phyloP scores from a whole-genome alignment of 2,888 invertebrate genomes.

The Drosophila nigricruria region DNA sequence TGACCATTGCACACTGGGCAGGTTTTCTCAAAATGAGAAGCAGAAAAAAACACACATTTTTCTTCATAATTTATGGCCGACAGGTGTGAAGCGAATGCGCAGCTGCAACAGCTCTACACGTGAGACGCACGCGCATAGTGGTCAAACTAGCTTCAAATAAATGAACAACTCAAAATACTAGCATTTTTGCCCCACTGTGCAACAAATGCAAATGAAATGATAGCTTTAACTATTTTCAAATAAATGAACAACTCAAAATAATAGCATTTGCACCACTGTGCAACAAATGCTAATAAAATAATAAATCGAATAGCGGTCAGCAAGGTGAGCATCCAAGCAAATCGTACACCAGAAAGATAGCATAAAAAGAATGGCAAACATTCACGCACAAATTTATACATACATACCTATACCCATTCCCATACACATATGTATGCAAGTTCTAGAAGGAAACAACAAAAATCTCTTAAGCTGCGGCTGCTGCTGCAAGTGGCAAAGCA shows the following conservation, averaged over 20 bases:
- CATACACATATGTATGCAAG: constrained; percentile 41
- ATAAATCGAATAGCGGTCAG: constrained; percentile 74
- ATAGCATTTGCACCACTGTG: constrained; percentile 54
- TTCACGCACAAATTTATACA: constrained; percentile 5
- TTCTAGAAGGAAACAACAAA: constrained; percentile 65
- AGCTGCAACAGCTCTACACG: constrained; percentile 60
- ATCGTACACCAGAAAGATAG: constrained; percentile 58
- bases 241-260: too few species aligned
- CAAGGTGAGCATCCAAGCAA: constrained; percentile 72
- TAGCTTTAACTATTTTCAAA: too few species aligned
- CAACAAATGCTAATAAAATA: constrained; percentile 75
- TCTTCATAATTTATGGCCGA: constrained; percentile 67
- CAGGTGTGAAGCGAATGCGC: constrained; percentile 74
- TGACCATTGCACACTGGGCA: constrained; percentile 63
- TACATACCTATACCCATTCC: constrained; percentile 32
- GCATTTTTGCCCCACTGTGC: constrained; percentile 57
- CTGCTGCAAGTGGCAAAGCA: constrained; percentile 42
- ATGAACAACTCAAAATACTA: too few species aligned
- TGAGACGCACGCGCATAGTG: constrained; percentile 61
- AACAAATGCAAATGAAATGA: constrained; percentile 75
- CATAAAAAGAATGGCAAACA: constrained; percentile 61
- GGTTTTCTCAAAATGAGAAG: constrained; percentile 28
- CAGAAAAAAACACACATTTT: constrained; percentile 5
- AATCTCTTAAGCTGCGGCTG: constrained; percentile 62
- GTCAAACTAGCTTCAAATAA: constrained; percentile 30